Percentiles rank a stretch among this genome's conserved stretches.
These are phyloP conservation scores for Coenobita brevimanus DNA, from an alignment of 1,140 invertebrate species.

Conservation along the genomic window DNA sequence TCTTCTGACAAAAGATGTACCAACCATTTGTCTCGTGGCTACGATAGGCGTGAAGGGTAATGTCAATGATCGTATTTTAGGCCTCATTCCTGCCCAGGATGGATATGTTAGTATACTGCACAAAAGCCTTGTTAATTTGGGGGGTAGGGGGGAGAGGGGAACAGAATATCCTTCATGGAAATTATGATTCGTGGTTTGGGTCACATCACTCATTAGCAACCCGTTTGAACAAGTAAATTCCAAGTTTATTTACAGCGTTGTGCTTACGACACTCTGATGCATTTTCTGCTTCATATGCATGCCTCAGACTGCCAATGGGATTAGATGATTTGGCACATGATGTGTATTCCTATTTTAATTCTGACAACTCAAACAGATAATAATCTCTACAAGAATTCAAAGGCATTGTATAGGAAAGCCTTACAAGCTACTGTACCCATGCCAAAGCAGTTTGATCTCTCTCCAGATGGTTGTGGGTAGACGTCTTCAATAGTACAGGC, in stretches of 20 bases:
- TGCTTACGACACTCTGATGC: constrained; percentile 67
- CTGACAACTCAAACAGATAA: not conserved
- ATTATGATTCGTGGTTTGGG: constrained; percentile 62
- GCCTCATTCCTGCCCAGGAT: constrained; percentile 22
- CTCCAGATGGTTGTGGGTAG: constrained; percentile 6
- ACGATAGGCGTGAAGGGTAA: too few species aligned
- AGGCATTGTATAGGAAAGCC: constrained; percentile 18
- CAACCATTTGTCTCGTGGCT: too few species aligned
- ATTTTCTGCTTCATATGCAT: constrained; percentile 49
- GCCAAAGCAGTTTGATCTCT: constrained; percentile 10
- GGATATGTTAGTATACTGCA: not conserved
- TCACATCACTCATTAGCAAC: constrained; percentile 41
- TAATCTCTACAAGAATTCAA: constrained; percentile 14
- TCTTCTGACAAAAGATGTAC: too few species aligned
- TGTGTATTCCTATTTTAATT: too few species aligned
- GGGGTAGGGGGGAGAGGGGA: not conserved
- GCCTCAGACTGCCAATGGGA: not conserved
- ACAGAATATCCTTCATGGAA: constrained; percentile 33
- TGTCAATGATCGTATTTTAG: constrained; percentile 27
- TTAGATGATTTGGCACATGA: too few species aligned
- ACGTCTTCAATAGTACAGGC: too few species aligned
- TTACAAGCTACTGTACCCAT: constrained; percentile 13
- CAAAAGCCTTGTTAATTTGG: constrained; percentile 18
- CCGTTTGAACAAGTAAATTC: constrained; percentile 35
- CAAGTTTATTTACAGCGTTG: constrained; percentile 51